Conservation (phyloP, 1,140 invertebrate genomes). For the Bradysia coprophila region DNA sequence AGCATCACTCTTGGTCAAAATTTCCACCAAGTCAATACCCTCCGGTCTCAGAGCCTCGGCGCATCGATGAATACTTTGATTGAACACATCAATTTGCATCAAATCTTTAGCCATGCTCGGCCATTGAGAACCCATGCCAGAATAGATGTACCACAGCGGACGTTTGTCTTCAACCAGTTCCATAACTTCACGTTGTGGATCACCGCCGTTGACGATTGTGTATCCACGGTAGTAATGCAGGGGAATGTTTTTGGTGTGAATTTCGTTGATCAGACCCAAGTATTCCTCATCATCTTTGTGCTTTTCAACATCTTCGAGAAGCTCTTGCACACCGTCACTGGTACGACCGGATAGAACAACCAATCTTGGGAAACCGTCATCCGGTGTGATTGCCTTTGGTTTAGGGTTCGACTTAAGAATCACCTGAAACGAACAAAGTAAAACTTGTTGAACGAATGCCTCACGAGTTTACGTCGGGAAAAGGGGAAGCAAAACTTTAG, state of each 20-base stretch:
- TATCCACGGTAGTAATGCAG: conserved; percentile 64
- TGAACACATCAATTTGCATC: conserved; percentile 63
- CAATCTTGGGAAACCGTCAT: conserved; percentile 41
- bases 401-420: conserved; percentile 65
- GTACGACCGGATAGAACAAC: conserved; percentile 70
- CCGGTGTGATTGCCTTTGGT: conserved; percentile 35
- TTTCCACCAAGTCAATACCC: conserved; percentile 60
- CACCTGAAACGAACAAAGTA: too few relatives aligned
- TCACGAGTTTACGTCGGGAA: too few relatives aligned
- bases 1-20: conserved; percentile 58
- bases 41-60: conserved; percentile 55
- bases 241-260: conserved; percentile 43
- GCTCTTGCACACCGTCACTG: conserved; percentile 49
- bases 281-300: conserved; percentile 52
- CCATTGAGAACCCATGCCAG: conserved; percentile 96
- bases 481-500: too few relatives aligned
- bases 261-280: conserved; percentile 52
- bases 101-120: conserved; percentile 77
- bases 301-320: conserved; percentile 41
- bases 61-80: conserved; percentile 52
- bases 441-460: too few relatives aligned
- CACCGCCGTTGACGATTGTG: conserved; percentile 37
- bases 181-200: conserved; percentile 19
- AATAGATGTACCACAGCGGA: conserved; percentile 86
- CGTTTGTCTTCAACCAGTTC: conserved; percentile 33